phyloP scores from a whole-genome alignment of 2,888 invertebrate genomes.

The Rotaria magnacalcarata region DNA sequence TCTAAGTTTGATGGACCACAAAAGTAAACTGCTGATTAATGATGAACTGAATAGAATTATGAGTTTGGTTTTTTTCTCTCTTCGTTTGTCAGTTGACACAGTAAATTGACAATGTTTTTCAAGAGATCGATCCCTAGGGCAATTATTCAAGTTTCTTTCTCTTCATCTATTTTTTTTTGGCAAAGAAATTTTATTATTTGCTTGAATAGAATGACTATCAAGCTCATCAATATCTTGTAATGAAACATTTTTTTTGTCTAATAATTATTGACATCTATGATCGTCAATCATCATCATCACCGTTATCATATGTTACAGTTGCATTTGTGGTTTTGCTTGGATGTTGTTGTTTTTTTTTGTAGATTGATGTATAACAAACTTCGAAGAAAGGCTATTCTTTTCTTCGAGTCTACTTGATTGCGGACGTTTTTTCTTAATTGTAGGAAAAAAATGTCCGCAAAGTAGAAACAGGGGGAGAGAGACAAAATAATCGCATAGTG shows the following conservation, averaged over 20 bases:
- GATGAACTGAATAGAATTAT: not conserved
- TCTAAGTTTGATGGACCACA: not conserved
- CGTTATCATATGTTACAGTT: not conserved
- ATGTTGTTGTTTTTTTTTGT: not conserved
- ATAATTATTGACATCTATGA: constrained; percentile 20
- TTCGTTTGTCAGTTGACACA: not conserved
- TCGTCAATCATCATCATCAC: constrained; percentile 6
- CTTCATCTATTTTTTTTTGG: too few relatives aligned
- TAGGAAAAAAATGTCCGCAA: too few relatives aligned
- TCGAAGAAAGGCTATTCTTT: not conserved
- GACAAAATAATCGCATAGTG: too few relatives aligned
- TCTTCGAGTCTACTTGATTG: too few relatives aligned
- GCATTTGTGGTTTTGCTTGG: not conserved
- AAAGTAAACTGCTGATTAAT: not conserved
- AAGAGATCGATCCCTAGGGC: not conserved
- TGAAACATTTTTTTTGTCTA: constrained; percentile 15
- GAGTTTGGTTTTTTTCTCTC: not conserved
- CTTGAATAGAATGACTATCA: not conserved
- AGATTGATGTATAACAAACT: not conserved
- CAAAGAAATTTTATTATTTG: not conserved
- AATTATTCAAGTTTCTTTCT: not conserved
- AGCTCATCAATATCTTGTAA: not conserved
- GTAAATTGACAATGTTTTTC: not conserved
- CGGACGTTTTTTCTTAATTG: too few relatives aligned
- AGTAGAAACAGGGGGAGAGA: too few relatives aligned